These are phyloP conservation scores for Suricata suricatta DNA, from an alignment of 2,113 vertebrate genomes.

Conservation along the genomic window DNA sequence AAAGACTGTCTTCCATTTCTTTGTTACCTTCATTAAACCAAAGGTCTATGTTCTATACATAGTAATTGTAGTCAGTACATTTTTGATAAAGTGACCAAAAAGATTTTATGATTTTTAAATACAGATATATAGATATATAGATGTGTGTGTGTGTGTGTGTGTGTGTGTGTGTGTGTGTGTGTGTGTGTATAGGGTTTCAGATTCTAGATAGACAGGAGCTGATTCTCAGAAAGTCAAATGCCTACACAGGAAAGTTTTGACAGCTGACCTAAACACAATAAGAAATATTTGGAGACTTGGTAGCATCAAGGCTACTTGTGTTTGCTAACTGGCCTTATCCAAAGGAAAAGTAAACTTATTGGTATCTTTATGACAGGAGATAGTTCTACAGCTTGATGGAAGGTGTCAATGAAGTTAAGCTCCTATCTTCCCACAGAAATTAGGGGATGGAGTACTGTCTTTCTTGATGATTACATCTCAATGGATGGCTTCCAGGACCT, in stretches of 20 bases:
- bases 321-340: neutral
- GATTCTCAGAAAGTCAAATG: neutral
- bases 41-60: neutral
- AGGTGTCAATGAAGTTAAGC: neutral
- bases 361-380: neutral
- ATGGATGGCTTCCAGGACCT: neutral
- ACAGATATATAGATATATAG: neutral
- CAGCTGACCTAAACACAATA: neutral
- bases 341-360: neutral
- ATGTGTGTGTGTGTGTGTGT: neutral
- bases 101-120: neutral
- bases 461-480: neutral
- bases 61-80: neutral
- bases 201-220: neutral
- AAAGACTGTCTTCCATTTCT: neutral
- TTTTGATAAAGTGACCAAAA: neutral
- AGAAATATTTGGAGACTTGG: neutral
- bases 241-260: neutral
- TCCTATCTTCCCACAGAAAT: neutral
- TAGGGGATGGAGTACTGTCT: neutral
- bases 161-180: neutral
- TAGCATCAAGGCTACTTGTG: neutral
- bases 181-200: neutral
- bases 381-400: neutral
- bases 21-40: neutral